These are phyloP conservation scores for Tachysurus vachellii DNA, from an alignment of 2,113 vertebrate species.

Conservation along the genomic window DNA sequence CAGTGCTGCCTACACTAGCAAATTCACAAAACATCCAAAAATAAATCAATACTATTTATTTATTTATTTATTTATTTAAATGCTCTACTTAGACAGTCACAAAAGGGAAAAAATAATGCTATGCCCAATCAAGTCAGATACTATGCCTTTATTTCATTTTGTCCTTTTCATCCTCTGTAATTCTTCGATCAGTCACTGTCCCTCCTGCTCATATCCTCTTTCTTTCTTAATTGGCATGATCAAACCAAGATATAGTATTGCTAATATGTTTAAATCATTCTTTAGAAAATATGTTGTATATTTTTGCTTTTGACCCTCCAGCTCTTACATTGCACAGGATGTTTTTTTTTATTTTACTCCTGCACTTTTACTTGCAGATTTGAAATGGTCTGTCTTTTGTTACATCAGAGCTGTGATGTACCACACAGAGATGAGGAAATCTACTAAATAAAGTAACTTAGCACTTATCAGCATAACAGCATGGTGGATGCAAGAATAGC, in stretches of 20 bases:
- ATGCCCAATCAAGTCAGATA: background rate
- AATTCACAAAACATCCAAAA: background rate
- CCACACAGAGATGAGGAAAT: background rate
- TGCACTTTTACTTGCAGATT: background rate
- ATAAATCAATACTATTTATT: slow-evolving; percentile 1
- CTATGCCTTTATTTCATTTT: background rate
- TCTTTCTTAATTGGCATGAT: background rate
- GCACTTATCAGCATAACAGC: background rate
- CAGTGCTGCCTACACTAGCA: background rate
- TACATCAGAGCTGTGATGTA: background rate
- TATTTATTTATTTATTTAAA: background rate
- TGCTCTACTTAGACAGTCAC: background rate
- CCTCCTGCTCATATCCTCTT: background rate
- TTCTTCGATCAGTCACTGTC: background rate
- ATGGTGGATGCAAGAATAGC: background rate
- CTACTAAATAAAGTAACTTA: background rate
- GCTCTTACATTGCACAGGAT: background rate
- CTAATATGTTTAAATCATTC: background rate
- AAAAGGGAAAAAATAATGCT: background rate
- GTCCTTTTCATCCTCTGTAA: background rate
- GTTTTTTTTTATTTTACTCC: background rate
- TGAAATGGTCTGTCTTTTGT: background rate
- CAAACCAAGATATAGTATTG: background rate
- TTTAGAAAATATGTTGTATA: background rate
- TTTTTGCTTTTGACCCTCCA: background rate